Conservation (phyloP, 2,888 invertebrate genomes). For the Bellardia bayeri region DNA sequence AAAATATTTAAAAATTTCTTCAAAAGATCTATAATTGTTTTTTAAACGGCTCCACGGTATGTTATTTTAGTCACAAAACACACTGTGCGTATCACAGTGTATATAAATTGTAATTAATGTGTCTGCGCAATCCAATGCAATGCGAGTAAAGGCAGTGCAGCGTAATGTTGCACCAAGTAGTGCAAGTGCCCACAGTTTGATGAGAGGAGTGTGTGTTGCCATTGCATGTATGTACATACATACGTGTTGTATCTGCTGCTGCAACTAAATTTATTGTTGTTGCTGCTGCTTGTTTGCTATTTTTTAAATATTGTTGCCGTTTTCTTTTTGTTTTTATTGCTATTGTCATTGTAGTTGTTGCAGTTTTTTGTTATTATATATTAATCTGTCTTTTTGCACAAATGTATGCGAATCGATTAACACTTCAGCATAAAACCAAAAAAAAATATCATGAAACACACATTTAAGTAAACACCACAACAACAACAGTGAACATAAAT, state of each 20-base stretch:
- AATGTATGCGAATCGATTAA: conserved; percentile 74
- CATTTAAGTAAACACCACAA: conserved; percentile 1
- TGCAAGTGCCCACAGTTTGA: not conserved
- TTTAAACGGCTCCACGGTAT: not conserved
- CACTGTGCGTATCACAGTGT: not conserved
- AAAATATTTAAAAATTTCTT: no score
- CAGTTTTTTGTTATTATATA: conserved; percentile 74
- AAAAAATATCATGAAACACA: conserved; percentile 40
- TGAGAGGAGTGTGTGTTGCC: conserved; percentile 9
- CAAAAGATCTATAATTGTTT: not conserved
- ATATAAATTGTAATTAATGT: conserved; percentile 49
- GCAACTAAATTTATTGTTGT: conserved; percentile 34
- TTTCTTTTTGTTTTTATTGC: conserved; percentile 73
- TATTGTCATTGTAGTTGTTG: conserved; percentile 62
- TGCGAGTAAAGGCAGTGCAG: not conserved
- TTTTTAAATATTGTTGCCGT: conserved; percentile 62
- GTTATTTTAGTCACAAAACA: conserved; percentile 21
- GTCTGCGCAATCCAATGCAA: conserved; percentile 5
- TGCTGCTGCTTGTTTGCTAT: conserved; percentile 52
- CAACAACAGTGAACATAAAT: conserved; percentile 15
- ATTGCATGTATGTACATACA: not conserved
- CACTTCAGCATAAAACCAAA: conserved; percentile 69
- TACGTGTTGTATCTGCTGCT: not conserved
- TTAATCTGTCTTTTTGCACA: conserved; percentile 72
- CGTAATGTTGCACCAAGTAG: not conserved